phyloP scores from a whole-genome alignment of 2,888 invertebrate genomes.

The Acrobeloides nanus region DNA sequence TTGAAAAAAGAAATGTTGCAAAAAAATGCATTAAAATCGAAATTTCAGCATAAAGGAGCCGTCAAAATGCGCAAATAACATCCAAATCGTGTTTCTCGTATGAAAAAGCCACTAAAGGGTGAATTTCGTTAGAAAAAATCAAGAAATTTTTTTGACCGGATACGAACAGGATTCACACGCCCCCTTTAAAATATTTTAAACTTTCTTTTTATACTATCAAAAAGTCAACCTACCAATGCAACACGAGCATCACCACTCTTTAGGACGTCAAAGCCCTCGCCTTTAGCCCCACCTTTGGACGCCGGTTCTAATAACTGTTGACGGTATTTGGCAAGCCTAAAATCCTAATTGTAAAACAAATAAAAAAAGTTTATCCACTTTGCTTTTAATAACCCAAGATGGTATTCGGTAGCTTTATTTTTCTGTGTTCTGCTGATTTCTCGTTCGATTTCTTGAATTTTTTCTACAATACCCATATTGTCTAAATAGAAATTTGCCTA shows the following conservation, averaged over 20 bases:
- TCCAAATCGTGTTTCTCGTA: too few relatives aligned
- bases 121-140: too few relatives aligned
- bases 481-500: not conserved
- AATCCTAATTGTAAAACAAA: constrained; percentile 54
- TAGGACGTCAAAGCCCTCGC: constrained; percentile 88
- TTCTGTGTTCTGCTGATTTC: constrained; percentile 97
- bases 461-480: constrained; percentile 92
- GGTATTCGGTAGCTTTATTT: constrained; percentile 81
- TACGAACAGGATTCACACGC: too few relatives aligned
- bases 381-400: too few relatives aligned
- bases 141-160: too few relatives aligned
- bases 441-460: constrained; percentile 94
- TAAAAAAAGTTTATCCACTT: not conserved
- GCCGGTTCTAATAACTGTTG: constrained; percentile 87
- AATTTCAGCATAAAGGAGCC: too few relatives aligned
- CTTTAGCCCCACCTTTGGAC: constrained; percentile 78
- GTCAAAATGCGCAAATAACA: too few relatives aligned
- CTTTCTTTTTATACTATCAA: not conserved
- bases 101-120: too few relatives aligned
- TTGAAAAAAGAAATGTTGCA: constrained; percentile 1
- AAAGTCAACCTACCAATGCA: constrained; percentile 40
- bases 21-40: too few relatives aligned
- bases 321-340: constrained; percentile 85
- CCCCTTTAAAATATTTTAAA: too few relatives aligned
- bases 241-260: constrained; percentile 88